A percentile compares a stretch with the other conserved stretches of the same genome.
Evolutionary conservation across 2,113 vertebrate species (phyloP).

Genomic region (Daboia siamensis): DNA sequence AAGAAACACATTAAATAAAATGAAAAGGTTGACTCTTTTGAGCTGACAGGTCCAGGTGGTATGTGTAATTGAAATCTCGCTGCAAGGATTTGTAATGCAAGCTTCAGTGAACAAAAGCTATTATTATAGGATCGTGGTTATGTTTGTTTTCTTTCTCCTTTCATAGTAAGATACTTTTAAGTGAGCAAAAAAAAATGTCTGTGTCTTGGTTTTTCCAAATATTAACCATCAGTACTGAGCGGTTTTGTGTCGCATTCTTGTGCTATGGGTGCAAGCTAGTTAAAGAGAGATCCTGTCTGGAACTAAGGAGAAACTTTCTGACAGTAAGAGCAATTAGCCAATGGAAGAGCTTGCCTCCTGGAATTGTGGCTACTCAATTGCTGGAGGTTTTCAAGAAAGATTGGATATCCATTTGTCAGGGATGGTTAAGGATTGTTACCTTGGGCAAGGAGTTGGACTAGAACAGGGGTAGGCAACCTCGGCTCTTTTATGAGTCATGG

Average conservation of each 20-base stretch:
- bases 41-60: slow-evolving; percentile 34
- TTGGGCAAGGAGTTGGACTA: background rate
- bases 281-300: background rate
- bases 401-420: background rate
- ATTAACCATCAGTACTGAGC: background rate
- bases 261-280: background rate
- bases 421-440: background rate
- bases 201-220: background rate
- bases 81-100: slow-evolving; percentile 15
- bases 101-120: slow-evolving; percentile 24
- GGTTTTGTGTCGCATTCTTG: background rate
- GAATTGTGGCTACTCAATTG: background rate
- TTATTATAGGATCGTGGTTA: slow-evolving; percentile 9
- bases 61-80: slow-evolving; percentile 46
- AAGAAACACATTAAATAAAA: background rate
- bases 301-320: background rate
- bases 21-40: slow-evolving; percentile 20
- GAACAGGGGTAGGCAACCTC: background rate
- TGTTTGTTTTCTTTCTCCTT: background rate
- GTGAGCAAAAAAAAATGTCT: background rate
- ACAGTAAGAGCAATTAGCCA: background rate
- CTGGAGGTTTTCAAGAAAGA: background rate
- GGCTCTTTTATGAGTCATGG: too few species aligned
- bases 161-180: slow-evolving; percentile 7
- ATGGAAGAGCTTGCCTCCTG: background rate